Conservation (phyloP, 2,888 invertebrate genomes). For the Magallana nippona region DNA sequence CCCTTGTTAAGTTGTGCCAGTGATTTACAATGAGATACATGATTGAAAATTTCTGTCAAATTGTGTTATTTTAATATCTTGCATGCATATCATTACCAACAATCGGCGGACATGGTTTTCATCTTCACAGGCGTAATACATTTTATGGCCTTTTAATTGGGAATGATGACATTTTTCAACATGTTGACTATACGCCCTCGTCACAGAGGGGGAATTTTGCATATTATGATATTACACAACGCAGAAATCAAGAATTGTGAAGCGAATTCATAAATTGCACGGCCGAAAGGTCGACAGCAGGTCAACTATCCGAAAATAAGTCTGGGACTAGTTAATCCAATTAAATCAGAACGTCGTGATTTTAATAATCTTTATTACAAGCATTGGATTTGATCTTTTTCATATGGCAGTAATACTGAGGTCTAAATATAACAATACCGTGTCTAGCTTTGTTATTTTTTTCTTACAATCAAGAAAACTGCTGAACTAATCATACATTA, state of each 20-base stretch:
- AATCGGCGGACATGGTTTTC: background rate
- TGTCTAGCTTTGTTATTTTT: too few species aligned
- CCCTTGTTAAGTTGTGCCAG: background rate
- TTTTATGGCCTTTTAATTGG: slow-evolving; percentile 21
- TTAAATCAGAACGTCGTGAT: too few species aligned
- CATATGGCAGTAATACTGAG: too few species aligned
- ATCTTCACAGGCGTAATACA: background rate
- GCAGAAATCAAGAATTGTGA: background rate
- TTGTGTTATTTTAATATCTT: slow-evolving; percentile 7
- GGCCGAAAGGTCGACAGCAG: background rate
- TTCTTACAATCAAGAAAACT: too few species aligned
- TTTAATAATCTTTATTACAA: too few species aligned
- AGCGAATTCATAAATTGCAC: background rate
- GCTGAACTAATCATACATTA: too few species aligned
- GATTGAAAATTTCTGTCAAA: slow-evolving; percentile 35
- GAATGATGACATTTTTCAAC: slow-evolving; percentile 27
- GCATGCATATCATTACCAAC: slow-evolving; percentile 12
- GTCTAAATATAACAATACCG: too few species aligned
- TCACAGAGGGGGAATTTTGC: background rate
- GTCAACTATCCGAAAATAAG: background rate
- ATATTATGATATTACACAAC: background rate
- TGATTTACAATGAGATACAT: slow-evolving; percentile 10
- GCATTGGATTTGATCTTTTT: too few species aligned
- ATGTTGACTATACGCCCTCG: slow-evolving; percentile 25
- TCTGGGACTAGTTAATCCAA: too few species aligned